Base-by-base conservation (phyloP, 2,113 vertebrate species). In the Sphaerodactylus townsendi region DNA sequence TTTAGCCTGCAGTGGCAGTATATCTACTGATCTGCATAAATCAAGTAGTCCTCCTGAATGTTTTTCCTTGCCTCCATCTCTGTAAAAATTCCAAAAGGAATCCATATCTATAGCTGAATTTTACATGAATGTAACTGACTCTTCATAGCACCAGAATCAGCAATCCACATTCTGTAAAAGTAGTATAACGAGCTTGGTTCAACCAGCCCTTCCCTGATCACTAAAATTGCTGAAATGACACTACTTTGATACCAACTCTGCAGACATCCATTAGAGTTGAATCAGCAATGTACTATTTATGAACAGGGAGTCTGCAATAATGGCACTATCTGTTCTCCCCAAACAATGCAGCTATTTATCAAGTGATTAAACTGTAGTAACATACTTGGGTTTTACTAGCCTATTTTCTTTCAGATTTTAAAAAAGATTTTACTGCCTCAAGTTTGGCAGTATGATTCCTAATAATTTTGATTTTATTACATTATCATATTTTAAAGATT, bases 401-500 rank as follows among this genome's bases (percentile, higher is more conserved):
- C 85, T 92, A 90, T 91, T 94, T 95, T 93, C 92, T 87, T 82
- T 70, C 74, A 84, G 86, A 91, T 89, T 39, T 92, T 93, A 85
- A 93, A 92, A n/a, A 93, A 90, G 92, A 87, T 92, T 94, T 93
- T 93, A 94, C 88, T 85, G 92, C 92, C 87, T 89, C 92, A 83
- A 95, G 90, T 93, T 81, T 85, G 85, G 89, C 87, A 91, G 81
- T 91, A 37, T 86, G 81, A 79, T 81, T 92, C 88, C 91, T 95
- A 93, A 93, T 94, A 93, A 94, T 93, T 93, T 90, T 11, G 1
- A 86, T 92, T 93, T 93, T 94, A 93, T 94, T 93, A 92, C 92
- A 95, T 95, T 95, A 95, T 86, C 93, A 94, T 94, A 93, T 94
- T 93, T 93, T 92, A 93, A 88, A 91, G 90, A 95, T 95, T 94